phyloP scores from a whole-genome alignment of 2,888 invertebrate genomes.

The Autographa pulchrina region DNA sequence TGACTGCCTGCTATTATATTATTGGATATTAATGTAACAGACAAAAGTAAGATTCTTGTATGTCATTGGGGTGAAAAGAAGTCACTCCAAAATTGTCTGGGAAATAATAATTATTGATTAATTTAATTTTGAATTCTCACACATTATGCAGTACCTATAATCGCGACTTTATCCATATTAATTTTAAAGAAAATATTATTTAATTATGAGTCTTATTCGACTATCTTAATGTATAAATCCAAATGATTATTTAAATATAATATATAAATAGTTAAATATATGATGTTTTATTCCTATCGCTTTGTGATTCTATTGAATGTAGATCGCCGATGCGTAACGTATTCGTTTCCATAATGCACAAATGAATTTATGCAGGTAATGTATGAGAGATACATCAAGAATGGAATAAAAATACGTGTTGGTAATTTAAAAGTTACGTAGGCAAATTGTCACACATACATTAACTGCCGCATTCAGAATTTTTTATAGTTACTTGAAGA shows the following conservation, averaged over 20 bases:
- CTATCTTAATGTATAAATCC: conserved; percentile 5
- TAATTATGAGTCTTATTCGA: conserved; percentile 9
- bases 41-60: too few relatives aligned
- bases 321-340: conserved; percentile 32
- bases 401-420: not conserved
- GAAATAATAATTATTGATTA: too few relatives aligned
- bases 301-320: conserved; percentile 31
- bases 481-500: too few relatives aligned
- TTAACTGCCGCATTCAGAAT: not conserved
- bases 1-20: too few relatives aligned
- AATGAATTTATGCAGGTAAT: conserved; percentile 12
- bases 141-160: too few relatives aligned
- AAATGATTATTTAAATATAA: conserved; percentile 30
- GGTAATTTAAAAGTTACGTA: conserved; percentile 18
- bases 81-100: too few relatives aligned
- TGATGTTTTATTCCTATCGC: conserved; percentile 33
- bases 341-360: conserved; percentile 24
- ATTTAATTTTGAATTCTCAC: too few relatives aligned
- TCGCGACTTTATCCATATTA: conserved; percentile 33
- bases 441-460: not conserved
- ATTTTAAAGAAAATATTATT: not conserved
- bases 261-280: conserved; percentile 30
- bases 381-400: conserved; percentile 1
- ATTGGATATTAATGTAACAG: too few relatives aligned
- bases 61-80: too few relatives aligned